A percentile compares a stretch with the other conserved stretches of the same genome.
These are phyloP conservation scores for Rhincodon typus DNA, from an alignment of 2,797 vertebrate genomes.

Conservation along the genomic window DNA sequence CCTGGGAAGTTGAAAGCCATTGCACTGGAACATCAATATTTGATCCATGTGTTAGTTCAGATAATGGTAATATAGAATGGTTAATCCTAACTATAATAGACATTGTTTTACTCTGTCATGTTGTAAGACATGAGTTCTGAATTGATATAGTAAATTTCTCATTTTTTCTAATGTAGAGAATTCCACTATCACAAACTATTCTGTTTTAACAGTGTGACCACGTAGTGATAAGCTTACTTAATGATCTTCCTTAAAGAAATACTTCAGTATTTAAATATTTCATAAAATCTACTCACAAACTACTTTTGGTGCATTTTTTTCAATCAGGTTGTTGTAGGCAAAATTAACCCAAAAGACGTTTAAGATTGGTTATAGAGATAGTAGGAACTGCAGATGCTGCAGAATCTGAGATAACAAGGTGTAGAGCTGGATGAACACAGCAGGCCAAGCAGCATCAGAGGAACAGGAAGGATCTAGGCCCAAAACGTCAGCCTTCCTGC, in stretches of 20 bases:
- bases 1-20: slow-evolving; percentile 58
- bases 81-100: neutral
- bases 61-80: slow-evolving; percentile 52
- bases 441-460: too few relatives aligned
- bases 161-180: neutral
- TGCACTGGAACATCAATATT: slow-evolving; percentile 39
- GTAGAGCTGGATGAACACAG: too few relatives aligned
- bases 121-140: neutral
- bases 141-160: neutral
- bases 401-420: too few relatives aligned
- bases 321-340: neutral
- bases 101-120: neutral
- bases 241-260: neutral
- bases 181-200: neutral
- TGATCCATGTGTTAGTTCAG: slow-evolving; percentile 55
- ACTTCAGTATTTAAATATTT: neutral
- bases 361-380: neutral
- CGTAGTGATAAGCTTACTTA: neutral
- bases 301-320: neutral
- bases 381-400: too few relatives aligned
- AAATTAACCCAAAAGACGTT: neutral
- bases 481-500: too few relatives aligned
- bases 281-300: neutral
- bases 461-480: too few relatives aligned
- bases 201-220: too few relatives aligned